Percentiles rank a stretch among this genome's conserved stretches.
Evolutionary conservation across 2,113 vertebrate genomes (phyloP).

Genomic region (Casuarius casuarius): DNA sequence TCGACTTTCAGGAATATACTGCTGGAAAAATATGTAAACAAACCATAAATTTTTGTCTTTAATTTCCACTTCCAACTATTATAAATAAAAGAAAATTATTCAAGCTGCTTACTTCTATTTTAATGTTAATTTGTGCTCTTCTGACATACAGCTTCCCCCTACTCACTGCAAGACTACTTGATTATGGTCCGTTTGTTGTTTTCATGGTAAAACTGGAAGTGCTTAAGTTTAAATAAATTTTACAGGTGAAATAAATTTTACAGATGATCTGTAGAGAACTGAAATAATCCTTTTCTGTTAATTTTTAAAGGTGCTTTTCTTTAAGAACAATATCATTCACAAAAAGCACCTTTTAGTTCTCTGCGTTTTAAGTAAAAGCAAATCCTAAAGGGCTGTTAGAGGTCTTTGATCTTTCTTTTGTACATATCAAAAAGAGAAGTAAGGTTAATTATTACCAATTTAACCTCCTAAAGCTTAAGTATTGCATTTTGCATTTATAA

Average conservation of each 20-base stretch:
- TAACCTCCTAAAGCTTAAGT: neutral
- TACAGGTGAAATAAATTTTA: neutral
- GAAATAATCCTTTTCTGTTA: neutral
- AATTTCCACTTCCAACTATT: neutral
- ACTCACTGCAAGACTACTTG: neutral
- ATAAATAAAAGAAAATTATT: neutral
- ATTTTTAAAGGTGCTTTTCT: neutral
- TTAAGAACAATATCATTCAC: neutral
- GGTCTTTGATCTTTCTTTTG: constrained; percentile 44
- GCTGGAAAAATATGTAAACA: neutral
- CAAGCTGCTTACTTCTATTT: neutral
- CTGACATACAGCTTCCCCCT: neutral
- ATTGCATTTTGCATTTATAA: constrained; percentile 2
- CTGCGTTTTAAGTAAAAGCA: constrained; percentile 23
- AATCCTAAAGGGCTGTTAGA: neutral
- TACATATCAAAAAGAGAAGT: constrained; percentile 1
- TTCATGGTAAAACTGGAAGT: neutral
- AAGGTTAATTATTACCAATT: constrained; percentile 32
- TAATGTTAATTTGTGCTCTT: neutral
- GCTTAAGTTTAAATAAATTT: neutral
- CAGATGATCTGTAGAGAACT: neutral
- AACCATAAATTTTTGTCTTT: neutral
- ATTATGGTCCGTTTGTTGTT: neutral
- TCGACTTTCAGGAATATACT: neutral
- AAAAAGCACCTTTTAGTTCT: neutral